phyloP scores from a whole-genome alignment of 2,113 vertebrate genomes.

The Lampris incognitus region DNA sequence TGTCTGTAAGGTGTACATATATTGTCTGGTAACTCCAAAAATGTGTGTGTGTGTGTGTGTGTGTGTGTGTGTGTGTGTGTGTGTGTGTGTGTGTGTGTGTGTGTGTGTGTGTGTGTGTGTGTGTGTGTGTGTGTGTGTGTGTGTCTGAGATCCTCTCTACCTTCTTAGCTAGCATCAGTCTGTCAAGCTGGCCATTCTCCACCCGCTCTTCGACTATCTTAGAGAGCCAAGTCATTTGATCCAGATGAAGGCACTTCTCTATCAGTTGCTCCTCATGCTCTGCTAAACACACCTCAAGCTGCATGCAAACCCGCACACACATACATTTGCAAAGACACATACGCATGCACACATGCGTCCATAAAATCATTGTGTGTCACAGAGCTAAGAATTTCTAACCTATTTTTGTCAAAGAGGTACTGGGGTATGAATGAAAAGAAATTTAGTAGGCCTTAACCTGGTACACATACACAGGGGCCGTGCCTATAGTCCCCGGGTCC shows the following conservation, averaged over 20 bases:
- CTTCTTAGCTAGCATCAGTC: slow-evolving; percentile 84
- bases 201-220: slow-evolving; percentile 74
- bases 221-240: slow-evolving; percentile 85
- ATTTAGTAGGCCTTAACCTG: too few relatives aligned
- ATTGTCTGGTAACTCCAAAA: neutral
- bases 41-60: slow-evolving; percentile 24
- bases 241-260: slow-evolving; percentile 87
- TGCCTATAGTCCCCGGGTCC: too few relatives aligned
- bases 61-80: neutral
- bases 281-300: slow-evolving; percentile 88
- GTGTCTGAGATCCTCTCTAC: slow-evolving; percentile 68
- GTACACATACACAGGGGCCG: neutral
- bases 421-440: too few relatives aligned
- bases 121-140: slow-evolving; percentile 13
- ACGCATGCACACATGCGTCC: neutral
- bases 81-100: neutral
- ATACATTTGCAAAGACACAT: slow-evolving; percentile 10
- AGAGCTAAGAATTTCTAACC: too few relatives aligned
- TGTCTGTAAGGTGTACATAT: neutral
- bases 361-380: too few relatives aligned
- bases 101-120: neutral
- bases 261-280: slow-evolving; percentile 86
- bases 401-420: too few relatives aligned
- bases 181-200: slow-evolving; percentile 81
- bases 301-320: neutral